A percentile compares a stretch with the other conserved stretches of the same genome.
phyloP scores from a whole-genome alignment of 2,888 invertebrate species.

The Cyaniris semiargus region DNA sequence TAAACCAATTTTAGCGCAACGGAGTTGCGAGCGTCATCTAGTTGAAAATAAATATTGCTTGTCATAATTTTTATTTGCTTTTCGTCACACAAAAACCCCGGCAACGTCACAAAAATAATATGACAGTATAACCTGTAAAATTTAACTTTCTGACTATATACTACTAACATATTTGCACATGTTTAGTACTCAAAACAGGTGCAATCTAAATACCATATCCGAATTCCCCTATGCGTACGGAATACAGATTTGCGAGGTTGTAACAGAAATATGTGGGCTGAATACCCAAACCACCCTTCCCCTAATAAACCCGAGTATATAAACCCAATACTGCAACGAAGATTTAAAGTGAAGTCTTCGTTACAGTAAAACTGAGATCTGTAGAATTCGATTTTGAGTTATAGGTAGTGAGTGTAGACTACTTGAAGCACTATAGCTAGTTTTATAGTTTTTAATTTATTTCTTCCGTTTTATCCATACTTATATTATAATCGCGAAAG shows the following conservation, averaged over 20 bases:
- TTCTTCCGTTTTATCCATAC: too few relatives aligned
- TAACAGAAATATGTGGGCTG: neutral
- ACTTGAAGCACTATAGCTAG: neutral
- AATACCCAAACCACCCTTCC: neutral
- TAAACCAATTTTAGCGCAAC: too few relatives aligned
- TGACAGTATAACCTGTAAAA: too few relatives aligned
- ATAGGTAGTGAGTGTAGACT: too few relatives aligned
- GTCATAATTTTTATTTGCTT: too few relatives aligned
- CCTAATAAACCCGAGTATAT: neutral
- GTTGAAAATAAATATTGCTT: too few relatives aligned
- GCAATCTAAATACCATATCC: neutral
- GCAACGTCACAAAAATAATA: too few relatives aligned
- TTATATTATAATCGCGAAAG: too few relatives aligned
- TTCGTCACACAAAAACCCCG: too few relatives aligned
- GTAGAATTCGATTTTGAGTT: neutral
- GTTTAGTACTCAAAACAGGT: neutral
- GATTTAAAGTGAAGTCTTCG: neutral
- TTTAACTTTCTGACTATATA: too few relatives aligned
- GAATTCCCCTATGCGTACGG: neutral
- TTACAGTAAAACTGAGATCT: neutral
- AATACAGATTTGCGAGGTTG: neutral
- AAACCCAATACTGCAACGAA: neutral
- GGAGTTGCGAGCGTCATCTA: too few relatives aligned
- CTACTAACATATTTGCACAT: neutral
- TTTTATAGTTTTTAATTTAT: too few relatives aligned